These are phyloP conservation scores for Charina bottae DNA, from an alignment of 2,113 vertebrate genomes.

Conservation along the genomic window DNA sequence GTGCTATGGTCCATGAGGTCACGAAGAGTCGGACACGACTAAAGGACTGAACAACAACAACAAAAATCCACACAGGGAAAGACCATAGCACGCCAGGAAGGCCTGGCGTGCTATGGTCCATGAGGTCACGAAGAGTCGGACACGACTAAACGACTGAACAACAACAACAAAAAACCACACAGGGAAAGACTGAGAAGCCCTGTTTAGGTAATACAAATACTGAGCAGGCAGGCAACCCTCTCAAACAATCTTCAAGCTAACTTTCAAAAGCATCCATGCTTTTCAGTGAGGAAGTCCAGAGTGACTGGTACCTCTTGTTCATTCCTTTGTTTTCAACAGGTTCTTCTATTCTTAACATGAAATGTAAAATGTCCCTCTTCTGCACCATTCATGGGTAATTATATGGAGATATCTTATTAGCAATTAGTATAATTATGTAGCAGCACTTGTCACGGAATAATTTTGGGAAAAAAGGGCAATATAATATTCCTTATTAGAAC, in stretches of 20 bases:
- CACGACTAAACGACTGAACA: too few relatives aligned
- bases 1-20: too few relatives aligned
- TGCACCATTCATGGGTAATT: not conserved
- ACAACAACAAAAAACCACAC: too few relatives aligned
- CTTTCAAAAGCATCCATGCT: not conserved
- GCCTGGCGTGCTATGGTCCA: too few relatives aligned
- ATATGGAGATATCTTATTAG: not conserved
- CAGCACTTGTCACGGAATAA: not conserved
- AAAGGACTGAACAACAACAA: too few relatives aligned
- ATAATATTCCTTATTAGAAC: conserved; percentile 28
- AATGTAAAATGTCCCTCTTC: not conserved
- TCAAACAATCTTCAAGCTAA: not conserved
- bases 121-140: too few relatives aligned
- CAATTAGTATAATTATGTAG: not conserved
- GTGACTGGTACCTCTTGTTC: not conserved
- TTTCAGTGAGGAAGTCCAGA: not conserved
- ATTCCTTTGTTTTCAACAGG: not conserved
- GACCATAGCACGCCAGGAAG: too few relatives aligned
- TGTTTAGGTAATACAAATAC: not conserved
- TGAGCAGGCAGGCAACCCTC: not conserved
- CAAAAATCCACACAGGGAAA: too few relatives aligned
- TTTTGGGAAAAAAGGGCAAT: not conserved
- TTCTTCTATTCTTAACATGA: not conserved
- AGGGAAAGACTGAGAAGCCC: not conserved
- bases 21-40: too few relatives aligned